Base-by-base conservation (phyloP, 2,888 invertebrate species). In the Camponotus fellah region DNA sequence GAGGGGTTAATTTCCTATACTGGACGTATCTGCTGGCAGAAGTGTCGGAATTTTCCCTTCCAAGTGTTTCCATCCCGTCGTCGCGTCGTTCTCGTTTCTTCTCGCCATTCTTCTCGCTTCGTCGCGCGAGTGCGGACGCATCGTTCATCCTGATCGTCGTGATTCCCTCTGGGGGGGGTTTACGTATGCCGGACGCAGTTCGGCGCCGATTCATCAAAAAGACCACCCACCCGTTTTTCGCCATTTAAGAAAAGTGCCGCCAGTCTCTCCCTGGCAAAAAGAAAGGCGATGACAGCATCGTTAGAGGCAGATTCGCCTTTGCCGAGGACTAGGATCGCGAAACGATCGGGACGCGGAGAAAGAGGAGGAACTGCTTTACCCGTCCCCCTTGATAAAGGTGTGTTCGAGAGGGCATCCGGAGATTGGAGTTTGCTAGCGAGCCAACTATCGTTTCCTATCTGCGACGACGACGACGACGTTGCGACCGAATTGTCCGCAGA, bases 401-500 rank as follows among this genome's bases (percentile, higher is more conserved):
- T 84, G 75, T 80, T 49, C 79, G 69, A 68, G 82, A 86, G 84
- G 83, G 66, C 69, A 74, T 79, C 88, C 88, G 91, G 91, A 90
- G 91, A 90, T 90, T 90, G 92, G 91, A 90, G 88, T 85, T 91
- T 92, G 92, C 92, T 92, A 91, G 91, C 88, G 88, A 90, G 92
- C 92, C 92, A 92, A 89, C 91, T 87, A 92, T 92, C 91, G 89
- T 87, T 66, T 91, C 79, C 88, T 69, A 64, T 64, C 76, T 64
- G 3, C 69, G 21, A 49, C 69, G 49, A 32, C 34, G 43, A 79
- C 72, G 79, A 72, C 53, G 71, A 34, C 60, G 58, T 58, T 26
- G 60, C 58, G 74, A 60, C 74, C 79, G 79, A 60, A 80, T 80
- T 80, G 79, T 80, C 60, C 79, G 74, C 74, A 80, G 79, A 80